Percentiles rank a stretch among this genome's conserved stretches.
phyloP scores from a whole-genome alignment of 1,140 invertebrate species.

The Papilio glaucus region DNA sequence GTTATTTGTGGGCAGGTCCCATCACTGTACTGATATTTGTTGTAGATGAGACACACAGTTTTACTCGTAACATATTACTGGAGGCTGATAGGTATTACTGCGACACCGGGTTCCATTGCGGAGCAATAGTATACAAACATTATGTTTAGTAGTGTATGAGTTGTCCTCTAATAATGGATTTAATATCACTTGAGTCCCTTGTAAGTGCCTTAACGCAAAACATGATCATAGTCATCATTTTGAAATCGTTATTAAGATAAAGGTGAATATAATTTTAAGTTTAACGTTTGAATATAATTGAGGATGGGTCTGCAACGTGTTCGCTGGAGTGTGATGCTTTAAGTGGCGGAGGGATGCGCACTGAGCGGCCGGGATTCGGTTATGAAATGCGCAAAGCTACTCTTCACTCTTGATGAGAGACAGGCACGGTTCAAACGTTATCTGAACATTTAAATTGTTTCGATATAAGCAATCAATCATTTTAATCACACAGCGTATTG shows the following conservation, averaged over 20 bases:
- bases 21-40: too few species aligned
- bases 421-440: not conserved
- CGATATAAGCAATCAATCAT: not conserved
- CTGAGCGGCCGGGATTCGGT: not conserved
- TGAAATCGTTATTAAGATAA: not conserved
- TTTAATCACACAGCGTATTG: not conserved
- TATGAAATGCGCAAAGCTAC: not conserved
- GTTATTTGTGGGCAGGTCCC: too few species aligned
- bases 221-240: not conserved
- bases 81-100: too few species aligned
- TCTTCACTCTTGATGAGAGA: not conserved
- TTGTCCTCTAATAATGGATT: too few species aligned
- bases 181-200: too few species aligned
- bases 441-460: conserved; percentile 1
- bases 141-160: too few species aligned
- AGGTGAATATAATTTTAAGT: not conserved
- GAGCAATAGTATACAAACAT: too few species aligned
- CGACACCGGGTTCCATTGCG: too few species aligned
- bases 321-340: not conserved
- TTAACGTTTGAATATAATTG: conserved; percentile 2
- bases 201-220: too few species aligned
- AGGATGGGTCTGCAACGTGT: not conserved
- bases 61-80: too few species aligned
- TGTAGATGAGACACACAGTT: too few species aligned
- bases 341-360: not conserved